These are phyloP conservation scores for Sebastes oblongus DNA, from an alignment of 2,797 vertebrate genomes.

Conservation along the genomic window DNA sequence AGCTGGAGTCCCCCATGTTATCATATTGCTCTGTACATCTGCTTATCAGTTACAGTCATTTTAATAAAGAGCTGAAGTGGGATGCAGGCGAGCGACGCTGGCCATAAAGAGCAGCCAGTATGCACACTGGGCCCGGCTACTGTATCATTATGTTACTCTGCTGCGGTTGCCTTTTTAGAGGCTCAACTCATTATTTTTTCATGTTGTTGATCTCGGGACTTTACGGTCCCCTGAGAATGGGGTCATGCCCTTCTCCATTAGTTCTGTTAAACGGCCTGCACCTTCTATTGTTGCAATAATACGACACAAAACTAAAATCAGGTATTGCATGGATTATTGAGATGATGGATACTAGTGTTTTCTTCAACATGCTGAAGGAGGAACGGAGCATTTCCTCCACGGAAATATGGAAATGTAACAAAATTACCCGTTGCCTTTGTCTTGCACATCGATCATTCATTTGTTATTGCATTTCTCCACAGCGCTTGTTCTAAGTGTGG, in stretches of 20 bases:
- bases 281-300: conserved; percentile 12
- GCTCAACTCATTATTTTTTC: conserved; percentile 69
- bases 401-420: conserved; percentile 12
- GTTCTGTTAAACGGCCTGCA: conserved; percentile 40
- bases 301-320: conserved; percentile 6
- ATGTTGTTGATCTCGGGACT: conserved; percentile 72
- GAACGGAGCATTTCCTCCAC: not conserved
- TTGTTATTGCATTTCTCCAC: conserved; percentile 8
- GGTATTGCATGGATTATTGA: not conserved
- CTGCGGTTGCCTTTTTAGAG: conserved; percentile 50
- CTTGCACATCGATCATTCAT: conserved; percentile 20
- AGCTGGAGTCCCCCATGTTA: not conserved
- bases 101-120: conserved; percentile 25
- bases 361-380: not conserved
- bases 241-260: conserved; percentile 66
- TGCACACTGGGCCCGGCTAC: conserved; percentile 24
- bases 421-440: conserved; percentile 3
- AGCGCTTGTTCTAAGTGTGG: conserved; percentile 22
- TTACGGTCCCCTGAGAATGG: conserved; percentile 31
- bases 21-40: not conserved
- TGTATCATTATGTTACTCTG: conserved; percentile 55
- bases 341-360: not conserved
- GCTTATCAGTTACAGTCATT: conserved; percentile 19
- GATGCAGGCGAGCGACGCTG: not conserved
- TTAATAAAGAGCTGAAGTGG: conserved; percentile 12